A percentile compares a stretch with the other conserved stretches of the same genome.
Conservation (phyloP, 2,888 invertebrate species). For the Drosophila peninsularis region DNA sequence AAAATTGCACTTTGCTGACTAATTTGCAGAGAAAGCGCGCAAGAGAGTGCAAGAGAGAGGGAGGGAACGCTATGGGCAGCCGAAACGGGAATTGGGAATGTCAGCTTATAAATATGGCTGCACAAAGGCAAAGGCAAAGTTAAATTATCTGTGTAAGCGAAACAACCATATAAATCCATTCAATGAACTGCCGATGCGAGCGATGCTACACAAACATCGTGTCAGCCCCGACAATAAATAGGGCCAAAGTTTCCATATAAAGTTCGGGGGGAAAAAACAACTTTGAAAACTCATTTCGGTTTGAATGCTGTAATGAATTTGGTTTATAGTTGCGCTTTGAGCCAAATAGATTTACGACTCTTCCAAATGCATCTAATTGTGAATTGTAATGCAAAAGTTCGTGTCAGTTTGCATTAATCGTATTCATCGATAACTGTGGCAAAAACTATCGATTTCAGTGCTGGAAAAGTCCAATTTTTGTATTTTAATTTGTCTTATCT, state of each 20-base stretch:
- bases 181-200: slow-evolving; percentile 17
- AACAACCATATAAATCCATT: slow-evolving; percentile 16
- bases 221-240: slow-evolving; percentile 6
- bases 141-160: slow-evolving; percentile 19
- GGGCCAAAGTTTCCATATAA: slow-evolving; percentile 1
- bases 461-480: too few relatives aligned
- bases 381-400: background rate
- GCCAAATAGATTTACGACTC: background rate
- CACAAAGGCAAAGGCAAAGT: slow-evolving; percentile 16
- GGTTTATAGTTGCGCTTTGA: background rate
- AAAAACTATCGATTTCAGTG: background rate
- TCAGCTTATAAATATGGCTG: slow-evolving; percentile 20
- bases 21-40: slow-evolving; percentile 13
- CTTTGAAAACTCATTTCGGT: slow-evolving; percentile 8
- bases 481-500: background rate
- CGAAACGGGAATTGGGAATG: slow-evolving; percentile 6
- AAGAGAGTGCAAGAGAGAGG: background rate
- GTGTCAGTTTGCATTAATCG: background rate
- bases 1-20: slow-evolving; percentile 37
- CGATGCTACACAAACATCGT: background rate
- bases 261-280: slow-evolving; percentile 1
- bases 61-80: background rate
- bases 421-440: background rate
- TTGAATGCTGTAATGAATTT: slow-evolving; percentile 5
- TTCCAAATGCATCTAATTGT: background rate